phyloP scores from a whole-genome alignment of 2,113 vertebrate genomes.

The Nesoenas mayeri region DNA sequence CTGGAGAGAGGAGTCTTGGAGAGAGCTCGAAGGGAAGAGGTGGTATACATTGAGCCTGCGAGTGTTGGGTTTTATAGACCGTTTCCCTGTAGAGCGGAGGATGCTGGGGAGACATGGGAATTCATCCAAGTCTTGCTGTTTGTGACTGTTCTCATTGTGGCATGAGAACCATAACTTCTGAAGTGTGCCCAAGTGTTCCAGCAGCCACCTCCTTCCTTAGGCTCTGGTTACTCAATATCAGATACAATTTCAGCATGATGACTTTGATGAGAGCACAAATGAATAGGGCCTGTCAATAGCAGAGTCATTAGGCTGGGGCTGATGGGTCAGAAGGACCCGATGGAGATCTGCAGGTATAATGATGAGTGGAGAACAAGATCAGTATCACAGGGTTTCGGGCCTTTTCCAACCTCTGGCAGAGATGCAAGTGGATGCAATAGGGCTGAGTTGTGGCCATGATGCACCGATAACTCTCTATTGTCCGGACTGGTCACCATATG shows the following conservation, averaged over 20 bases:
- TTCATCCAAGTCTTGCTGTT: neutral
- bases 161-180: neutral
- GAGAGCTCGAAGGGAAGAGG: neutral
- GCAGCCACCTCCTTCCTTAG: neutral
- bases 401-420: constrained; percentile 4
- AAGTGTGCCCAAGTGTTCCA: rapidly evolving
- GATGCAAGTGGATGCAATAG: neutral
- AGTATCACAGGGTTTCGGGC: neutral
- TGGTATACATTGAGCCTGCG: neutral
- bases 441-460: neutral
- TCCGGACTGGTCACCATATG: neutral
- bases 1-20: neutral
- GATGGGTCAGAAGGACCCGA: constrained; percentile 32
- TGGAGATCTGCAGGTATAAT: neutral
- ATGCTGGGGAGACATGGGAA: neutral
- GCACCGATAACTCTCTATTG: constrained; percentile 9
- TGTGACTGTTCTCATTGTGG: neutral
- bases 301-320: neutral
- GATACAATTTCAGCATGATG: neutral
- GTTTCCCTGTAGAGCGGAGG: neutral
- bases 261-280: neutral
- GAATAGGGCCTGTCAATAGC: neutral
- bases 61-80: constrained; percentile 50
- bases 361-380: neutral
- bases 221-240: neutral